phyloP scores from a whole-genome alignment of 92 coral and sea anemone genomes.

The Parazoanthus darwini region DNA sequence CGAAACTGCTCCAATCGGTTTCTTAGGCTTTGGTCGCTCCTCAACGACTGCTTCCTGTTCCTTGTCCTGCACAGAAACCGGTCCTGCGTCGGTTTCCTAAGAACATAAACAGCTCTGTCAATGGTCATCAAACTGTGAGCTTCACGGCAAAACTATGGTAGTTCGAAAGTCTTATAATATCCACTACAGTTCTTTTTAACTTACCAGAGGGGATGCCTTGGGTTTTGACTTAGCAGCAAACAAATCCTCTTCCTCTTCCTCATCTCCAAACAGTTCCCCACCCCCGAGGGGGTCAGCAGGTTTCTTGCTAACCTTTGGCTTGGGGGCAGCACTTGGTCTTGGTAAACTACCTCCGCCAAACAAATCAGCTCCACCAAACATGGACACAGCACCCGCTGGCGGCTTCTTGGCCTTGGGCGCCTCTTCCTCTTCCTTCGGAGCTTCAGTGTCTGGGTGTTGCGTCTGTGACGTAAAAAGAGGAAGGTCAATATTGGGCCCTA shows the following conservation, averaged over 20 bases:
- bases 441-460: constrained; percentile 19
- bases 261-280: constrained; percentile 50
- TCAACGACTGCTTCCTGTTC: constrained; percentile 26
- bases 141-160: too few relatives aligned
- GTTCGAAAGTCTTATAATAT: too few relatives aligned
- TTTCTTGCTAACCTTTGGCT: constrained; percentile 31
- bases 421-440: background rate
- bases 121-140: too few relatives aligned
- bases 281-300: constrained; percentile 35
- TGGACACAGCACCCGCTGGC: constrained; percentile 28
- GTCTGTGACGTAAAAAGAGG: background rate
- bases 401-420: constrained; percentile 12
- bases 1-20: constrained; percentile 94
- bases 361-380: constrained; percentile 33
- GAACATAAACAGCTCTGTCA: background rate
- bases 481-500: too few relatives aligned
- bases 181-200: background rate
- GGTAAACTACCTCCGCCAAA: constrained; percentile 24
- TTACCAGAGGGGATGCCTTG: background rate
- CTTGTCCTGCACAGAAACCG: background rate
- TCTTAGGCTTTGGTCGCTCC: constrained; percentile 63
- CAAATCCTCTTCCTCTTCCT: constrained; percentile 67
- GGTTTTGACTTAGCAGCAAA: constrained; percentile 71
- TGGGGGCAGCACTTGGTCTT: constrained; percentile 15
- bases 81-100: constrained; percentile 39